phyloP scores from a whole-genome alignment of 2,113 vertebrate genomes.

The Mustelus asterias region DNA sequence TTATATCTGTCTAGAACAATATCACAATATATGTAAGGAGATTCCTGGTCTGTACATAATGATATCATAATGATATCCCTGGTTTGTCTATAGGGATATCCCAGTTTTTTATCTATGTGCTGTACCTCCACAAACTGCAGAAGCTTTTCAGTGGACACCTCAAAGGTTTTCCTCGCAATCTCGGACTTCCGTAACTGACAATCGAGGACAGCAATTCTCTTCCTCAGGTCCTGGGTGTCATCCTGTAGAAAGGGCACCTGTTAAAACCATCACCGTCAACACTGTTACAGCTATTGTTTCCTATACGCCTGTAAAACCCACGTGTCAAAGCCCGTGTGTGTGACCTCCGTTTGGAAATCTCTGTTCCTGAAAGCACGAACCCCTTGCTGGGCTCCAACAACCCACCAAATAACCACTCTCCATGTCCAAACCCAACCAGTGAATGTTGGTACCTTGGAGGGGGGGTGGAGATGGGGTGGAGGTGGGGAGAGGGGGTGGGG shows the following conservation, averaged over 20 bases:
- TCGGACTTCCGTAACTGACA: conserved; percentile 85
- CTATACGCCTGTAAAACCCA: not conserved
- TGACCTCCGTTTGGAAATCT: not conserved
- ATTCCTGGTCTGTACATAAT: not conserved
- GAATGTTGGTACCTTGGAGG: not conserved
- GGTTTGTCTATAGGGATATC: not conserved
- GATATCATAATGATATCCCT: not conserved
- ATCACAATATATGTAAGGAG: not conserved
- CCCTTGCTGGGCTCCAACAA: not conserved
- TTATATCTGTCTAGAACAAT: not conserved
- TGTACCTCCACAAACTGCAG: conserved; percentile 85
- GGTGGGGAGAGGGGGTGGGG: no score
- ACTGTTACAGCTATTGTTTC: not conserved
- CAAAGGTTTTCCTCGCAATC: conserved; percentile 68
- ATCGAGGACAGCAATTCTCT: conserved; percentile 76
- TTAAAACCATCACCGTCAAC: not conserved
- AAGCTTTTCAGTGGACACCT: conserved; percentile 76
- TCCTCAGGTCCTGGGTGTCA: conserved; percentile 72
- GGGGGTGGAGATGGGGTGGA: not conserved
- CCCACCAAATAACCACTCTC: not conserved
- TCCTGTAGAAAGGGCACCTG: conserved; percentile 54
- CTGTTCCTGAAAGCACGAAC: not conserved
- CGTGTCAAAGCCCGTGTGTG: no score
- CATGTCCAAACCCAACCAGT: not conserved
- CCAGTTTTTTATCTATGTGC: not conserved